These are phyloP conservation scores for Andrena haemorrhoa DNA, from an alignment of 2,888 invertebrate genomes.

Conservation along the genomic window DNA sequence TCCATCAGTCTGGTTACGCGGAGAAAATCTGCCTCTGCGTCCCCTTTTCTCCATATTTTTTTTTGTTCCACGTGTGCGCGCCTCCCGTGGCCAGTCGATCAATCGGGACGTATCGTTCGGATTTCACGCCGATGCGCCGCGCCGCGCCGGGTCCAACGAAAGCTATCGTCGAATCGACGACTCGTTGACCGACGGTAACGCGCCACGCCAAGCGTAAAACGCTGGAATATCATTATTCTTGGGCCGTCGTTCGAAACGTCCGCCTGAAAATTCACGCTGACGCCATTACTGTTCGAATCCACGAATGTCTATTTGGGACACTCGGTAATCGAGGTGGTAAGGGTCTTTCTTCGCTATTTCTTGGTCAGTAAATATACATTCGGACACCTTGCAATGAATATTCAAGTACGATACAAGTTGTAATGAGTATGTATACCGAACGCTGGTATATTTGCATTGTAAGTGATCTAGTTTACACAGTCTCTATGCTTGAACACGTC, in stretches of 20 bases:
- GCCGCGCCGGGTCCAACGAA: slow-evolving; percentile 4
- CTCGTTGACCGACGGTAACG: slow-evolving; percentile 35
- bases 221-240: slow-evolving; percentile 43
- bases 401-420: too few species aligned
- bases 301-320: too few species aligned
- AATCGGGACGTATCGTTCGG: slow-evolving; percentile 34
- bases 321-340: too few species aligned
- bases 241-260: slow-evolving; percentile 32
- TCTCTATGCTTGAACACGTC: slow-evolving; percentile 43
- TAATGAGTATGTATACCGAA: too few species aligned
- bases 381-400: too few species aligned
- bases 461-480: background rate
- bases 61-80: background rate
- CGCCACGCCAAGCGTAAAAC: slow-evolving; percentile 43
- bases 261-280: background rate
- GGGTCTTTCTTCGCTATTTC: too few species aligned
- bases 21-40: slow-evolving; percentile 42
- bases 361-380: too few species aligned
- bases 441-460: too few species aligned
- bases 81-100: slow-evolving; percentile 28
- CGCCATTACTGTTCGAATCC: background rate
- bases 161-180: slow-evolving; percentile 44
- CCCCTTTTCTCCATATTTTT: background rate
- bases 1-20: slow-evolving; percentile 47
- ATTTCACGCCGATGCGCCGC: background rate